Evolutionary conservation across 2,797 vertebrate genomes (phyloP).

Genomic region (Clamator glandarius): DNA sequence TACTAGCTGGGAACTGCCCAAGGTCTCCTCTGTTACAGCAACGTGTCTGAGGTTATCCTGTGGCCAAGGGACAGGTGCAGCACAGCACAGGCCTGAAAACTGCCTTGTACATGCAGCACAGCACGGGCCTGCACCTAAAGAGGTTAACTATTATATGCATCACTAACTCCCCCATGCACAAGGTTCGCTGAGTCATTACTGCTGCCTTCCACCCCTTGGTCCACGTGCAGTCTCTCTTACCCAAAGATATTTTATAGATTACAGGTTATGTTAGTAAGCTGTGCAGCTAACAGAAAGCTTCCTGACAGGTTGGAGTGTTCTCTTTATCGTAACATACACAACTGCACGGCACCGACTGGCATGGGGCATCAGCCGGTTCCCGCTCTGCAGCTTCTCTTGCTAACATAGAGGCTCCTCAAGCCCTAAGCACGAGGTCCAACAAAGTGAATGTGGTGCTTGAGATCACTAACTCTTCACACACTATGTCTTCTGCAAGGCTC

Average conservation of each 20-base stretch:
- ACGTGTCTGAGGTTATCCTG: not conserved
- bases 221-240: not conserved
- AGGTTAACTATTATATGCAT: too few species aligned
- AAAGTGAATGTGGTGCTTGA: not conserved
- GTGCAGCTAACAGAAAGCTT: not conserved
- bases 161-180: too few species aligned
- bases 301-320: not conserved
- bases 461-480: too few species aligned
- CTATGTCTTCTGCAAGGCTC: not conserved
- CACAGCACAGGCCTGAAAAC: not conserved
- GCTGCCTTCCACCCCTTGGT: not conserved
- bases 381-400: not conserved
- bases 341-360: not conserved
- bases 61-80: rapidly evolving
- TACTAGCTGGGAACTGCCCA: not conserved
- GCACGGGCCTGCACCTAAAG: rapidly evolving
- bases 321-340: too few species aligned
- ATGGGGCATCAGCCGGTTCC: not conserved
- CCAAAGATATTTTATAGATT: not conserved
- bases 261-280: not conserved
- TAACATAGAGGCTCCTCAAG: not conserved
- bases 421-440: not conserved
- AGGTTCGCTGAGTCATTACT: not conserved
- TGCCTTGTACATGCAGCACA: rapidly evolving
- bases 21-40: not conserved